Base-by-base conservation (phyloP, 2,888 invertebrate genomes). In the Embidobia sp. region DNA sequence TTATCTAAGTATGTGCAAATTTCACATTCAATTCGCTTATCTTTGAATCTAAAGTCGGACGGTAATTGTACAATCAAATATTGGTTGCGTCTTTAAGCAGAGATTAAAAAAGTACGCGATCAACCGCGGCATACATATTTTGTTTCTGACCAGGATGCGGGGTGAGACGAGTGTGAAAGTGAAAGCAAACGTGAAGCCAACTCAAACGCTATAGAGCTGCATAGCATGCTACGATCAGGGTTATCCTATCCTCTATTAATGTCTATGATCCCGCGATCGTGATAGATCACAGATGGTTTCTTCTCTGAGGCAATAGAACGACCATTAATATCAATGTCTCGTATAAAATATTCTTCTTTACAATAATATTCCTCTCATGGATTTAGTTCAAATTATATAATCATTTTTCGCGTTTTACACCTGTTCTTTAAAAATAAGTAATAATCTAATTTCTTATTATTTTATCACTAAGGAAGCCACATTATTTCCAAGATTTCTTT, bases 121-220 rank as follows among this genome's bases (percentile, higher is more conserved):
- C 61, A 51, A 53, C 42, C 22, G 44, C 46, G 42, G 53, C 59
- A 53, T 33, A 66, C 63, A 61, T 69, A 55, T 69, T 77, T 63
- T 51, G 72, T 66, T 64, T 48, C 46, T 46, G 63, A 64, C 49
- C 67, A 63, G 70, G 67, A 64, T 57, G 74, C 74, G 72, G 55
- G 67, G 77, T 46, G 46, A 76, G 67, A 70, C 57, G 74, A 69
- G 74, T 67, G 51, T 63, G 77, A 80, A 80, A 80, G 80, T 80
- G 80, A 80, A 80, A 80, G 80, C 78, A 67, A 74, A 78, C n/a
- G n/a, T n/a, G n/a, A n/a, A n/a, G n/a, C n/a, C n/a, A 22, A 49
- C 77, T 76, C 29, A 72, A 74, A 77, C 69, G 51, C 22, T 19
- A n/a, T 18, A 15, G 55, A 10, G 53, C 61, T 8, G 61, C 69